Base-by-base conservation (phyloP, 1,140 invertebrate genomes). In the Geopemphigus sp. region DNA sequence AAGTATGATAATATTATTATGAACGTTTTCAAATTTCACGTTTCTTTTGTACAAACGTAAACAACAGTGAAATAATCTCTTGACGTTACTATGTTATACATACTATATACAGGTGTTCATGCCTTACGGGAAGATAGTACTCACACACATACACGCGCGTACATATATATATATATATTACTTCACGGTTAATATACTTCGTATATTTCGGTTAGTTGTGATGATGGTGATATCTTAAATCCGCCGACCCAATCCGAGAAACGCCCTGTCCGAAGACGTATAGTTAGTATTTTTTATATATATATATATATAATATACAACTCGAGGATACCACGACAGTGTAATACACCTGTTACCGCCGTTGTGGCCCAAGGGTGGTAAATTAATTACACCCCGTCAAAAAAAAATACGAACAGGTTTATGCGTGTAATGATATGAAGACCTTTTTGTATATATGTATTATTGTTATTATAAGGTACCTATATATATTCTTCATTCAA, bases 351-450 rank as follows among this genome's bases (percentile, higher is more conserved):
- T 68, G 66, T 50, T 68, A 22, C 22, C 3, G 45, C 14, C 45
- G 63, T 5, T 29, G 5, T 39, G 5, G 24, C 68, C 50, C 24
- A 8, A 29, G 66, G 68, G 68, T 72, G n/a, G 68, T 72, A 32
- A 53, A 72, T 72, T 72, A 72, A 72, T 72, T 72, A 72, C 50
- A 72, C 68, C 50, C 68, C 68, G 11, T 72, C 68, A 12, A 72
- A 53, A 53, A 64, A 54, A 26, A 24, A 19, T 1, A 54, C 24
- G 50, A 72, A 54, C 68, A 72, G 47, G 68, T 54, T 54, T 50
- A 24, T 29, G 32, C 32, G 32, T 39, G 8, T 29, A 17, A 3
- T 54, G 32, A 32, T 26, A 72, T 54, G 64, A 70, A 53, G 45
- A 47, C 39, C 47, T 68, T 19, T 39, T 66, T 17, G 4, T 53